Percentiles rank a stretch among this genome's conserved stretches.
Evolutionary conservation across 2,113 vertebrate species (phyloP).

Genomic region (Burhinus bistriatus): DNA sequence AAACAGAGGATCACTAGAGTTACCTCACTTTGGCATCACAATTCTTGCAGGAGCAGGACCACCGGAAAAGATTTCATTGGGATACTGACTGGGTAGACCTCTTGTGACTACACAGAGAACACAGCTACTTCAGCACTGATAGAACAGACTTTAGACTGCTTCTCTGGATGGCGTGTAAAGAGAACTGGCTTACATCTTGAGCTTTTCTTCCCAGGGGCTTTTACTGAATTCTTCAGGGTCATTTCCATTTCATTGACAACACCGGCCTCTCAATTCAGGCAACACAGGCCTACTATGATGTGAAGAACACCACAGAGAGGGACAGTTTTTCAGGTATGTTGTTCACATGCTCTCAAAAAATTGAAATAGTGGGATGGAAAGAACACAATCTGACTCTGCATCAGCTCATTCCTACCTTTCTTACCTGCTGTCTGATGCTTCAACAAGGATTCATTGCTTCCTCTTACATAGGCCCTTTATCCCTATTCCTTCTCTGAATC

Average conservation of each 20-base stretch:
- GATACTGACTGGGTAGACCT: not conserved
- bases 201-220: not conserved
- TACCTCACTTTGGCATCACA: not conserved
- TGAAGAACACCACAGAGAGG: not conserved
- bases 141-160: not conserved
- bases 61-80: not conserved
- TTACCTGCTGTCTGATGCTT: conserved; percentile 39
- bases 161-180: not conserved
- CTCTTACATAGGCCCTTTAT: not conserved
- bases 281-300: not conserved
- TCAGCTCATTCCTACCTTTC: not conserved
- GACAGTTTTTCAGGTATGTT: not conserved
- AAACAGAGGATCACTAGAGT: not conserved
- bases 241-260: not conserved
- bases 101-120: not conserved
- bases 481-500: too few relatives aligned
- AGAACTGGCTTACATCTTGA: not conserved
- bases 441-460: not conserved
- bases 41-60: not conserved
- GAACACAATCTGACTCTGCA: not conserved
- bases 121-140: not conserved
- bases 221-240: not conserved
- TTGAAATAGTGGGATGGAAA: not conserved
- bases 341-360: not conserved
- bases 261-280: not conserved